Evolutionary conservation across 1,140 invertebrate genomes (phyloP).

Genomic region (Maniola jurtina): DNA sequence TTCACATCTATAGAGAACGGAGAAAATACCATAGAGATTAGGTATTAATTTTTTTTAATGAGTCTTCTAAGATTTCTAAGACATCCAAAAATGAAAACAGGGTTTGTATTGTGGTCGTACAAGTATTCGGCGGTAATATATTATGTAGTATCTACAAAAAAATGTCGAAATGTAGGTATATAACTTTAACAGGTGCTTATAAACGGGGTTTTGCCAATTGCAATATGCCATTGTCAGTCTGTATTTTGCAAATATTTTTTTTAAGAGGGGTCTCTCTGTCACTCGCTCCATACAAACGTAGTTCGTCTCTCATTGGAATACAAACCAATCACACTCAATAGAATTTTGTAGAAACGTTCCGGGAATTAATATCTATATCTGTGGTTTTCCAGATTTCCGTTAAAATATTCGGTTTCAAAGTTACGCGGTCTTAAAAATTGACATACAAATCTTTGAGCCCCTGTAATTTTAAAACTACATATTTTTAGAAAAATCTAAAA

Average conservation of each 20-base stretch:
- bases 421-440: no score
- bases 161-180: neutral
- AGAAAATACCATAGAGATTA: neutral
- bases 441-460: no score
- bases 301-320: no score
- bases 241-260: neutral
- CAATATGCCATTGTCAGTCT: neutral
- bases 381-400: no score
- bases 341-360: no score
- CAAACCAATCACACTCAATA: no score
- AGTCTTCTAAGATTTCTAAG: neutral
- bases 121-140: neutral
- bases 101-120: neutral
- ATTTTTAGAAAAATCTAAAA: no score
- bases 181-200: neutral
- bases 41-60: neutral
- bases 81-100: neutral
- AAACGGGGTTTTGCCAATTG: neutral
- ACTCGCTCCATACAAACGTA: no score
- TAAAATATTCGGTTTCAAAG: no score
- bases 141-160: neutral
- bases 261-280: no score
- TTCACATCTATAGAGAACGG: conserved; percentile 4
- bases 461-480: no score
- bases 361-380: no score